Evolutionary conservation across 2,888 invertebrate species (phyloP), one percentile per base, ranked within the genome.

Genomic region (Augochlorella aurata): DNA sequence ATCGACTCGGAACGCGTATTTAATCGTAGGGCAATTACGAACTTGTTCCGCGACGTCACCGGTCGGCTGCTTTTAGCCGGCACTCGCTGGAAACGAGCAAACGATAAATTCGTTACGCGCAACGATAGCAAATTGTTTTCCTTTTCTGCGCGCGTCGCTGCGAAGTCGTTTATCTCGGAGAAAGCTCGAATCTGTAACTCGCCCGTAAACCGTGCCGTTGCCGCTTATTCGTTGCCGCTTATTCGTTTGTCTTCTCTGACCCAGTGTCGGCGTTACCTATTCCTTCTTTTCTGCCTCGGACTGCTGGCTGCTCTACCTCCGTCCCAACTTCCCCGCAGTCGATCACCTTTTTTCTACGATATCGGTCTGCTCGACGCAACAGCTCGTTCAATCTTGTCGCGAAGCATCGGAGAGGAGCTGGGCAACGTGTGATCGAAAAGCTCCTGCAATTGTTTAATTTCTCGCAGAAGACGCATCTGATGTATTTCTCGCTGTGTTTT

Each of bases 11-110:
- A 77, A 72, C 65, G 66, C 21, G 72, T 54, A 45, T 76, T 70
- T 63, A 76, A 76, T 76, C 45, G 63, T 63, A 12, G 61, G 38
- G 29, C 61, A 73, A 73, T 61, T 72, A 72, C 29, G 50, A 10
- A 24, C 24, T 47, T 45, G 72, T 49, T n/a, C n/a, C 54, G 45
- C 16, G 12, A n/a, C 58, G 54, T 74, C 44, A 29, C n/a, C 14
- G 29, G 52, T 38, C n/a, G 29, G 24, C 29, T 10, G 12, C 44
- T 54, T 49, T 74, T 10, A 47, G 7, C 10, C 10, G 2, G 54
- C 4, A 21, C 21, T 44, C 47, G 16, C 29, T 18, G 12, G 45
- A 21, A 71, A 14, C 18, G 54, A 29, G 24, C 29, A 10, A 54
- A 71, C 29, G 45, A 38, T 18, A 12, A 66, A 77, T 24, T 47